These are phyloP conservation scores for Anthoptus insignis DNA, from an alignment of 2,888 invertebrate genomes.

Conservation along the genomic window DNA sequence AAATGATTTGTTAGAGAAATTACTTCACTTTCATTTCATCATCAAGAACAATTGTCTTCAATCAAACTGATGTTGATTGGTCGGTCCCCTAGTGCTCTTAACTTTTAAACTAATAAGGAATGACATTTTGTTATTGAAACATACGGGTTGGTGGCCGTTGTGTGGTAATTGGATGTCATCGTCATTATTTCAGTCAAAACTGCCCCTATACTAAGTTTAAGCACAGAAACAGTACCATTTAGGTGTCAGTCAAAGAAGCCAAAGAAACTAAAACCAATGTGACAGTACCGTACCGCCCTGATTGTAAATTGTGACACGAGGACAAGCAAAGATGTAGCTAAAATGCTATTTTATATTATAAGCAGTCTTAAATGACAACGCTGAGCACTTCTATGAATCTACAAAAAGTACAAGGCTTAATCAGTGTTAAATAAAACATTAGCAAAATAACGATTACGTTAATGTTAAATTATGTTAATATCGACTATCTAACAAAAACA, in stretches of 20 bases:
- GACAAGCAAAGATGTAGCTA: no score
- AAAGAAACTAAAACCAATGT: no score
- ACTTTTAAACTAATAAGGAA: slow-evolving; percentile 2
- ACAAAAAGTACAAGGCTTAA: background rate
- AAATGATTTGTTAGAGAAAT: background rate
- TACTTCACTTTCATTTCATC: background rate
- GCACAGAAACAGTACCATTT: no score
- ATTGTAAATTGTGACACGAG: no score
- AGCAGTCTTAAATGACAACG: no score
- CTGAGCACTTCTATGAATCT: background rate
- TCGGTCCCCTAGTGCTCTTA: background rate
- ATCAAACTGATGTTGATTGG: background rate
- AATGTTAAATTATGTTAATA: slow-evolving; percentile 11
- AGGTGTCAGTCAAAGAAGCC: no score
- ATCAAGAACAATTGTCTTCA: background rate
- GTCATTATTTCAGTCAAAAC: background rate
- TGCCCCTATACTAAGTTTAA: background rate
- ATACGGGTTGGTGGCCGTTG: background rate
- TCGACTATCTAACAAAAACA: background rate
- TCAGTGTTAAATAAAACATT: slow-evolving; percentile 1
- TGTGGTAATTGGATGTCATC: background rate
- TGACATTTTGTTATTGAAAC: slow-evolving; percentile 2
- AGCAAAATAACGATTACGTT: background rate
- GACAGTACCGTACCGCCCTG: no score
- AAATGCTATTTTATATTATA: no score